Conservation (phyloP, 1,140 invertebrate species). For the Saccostrea cuccullata region DNA sequence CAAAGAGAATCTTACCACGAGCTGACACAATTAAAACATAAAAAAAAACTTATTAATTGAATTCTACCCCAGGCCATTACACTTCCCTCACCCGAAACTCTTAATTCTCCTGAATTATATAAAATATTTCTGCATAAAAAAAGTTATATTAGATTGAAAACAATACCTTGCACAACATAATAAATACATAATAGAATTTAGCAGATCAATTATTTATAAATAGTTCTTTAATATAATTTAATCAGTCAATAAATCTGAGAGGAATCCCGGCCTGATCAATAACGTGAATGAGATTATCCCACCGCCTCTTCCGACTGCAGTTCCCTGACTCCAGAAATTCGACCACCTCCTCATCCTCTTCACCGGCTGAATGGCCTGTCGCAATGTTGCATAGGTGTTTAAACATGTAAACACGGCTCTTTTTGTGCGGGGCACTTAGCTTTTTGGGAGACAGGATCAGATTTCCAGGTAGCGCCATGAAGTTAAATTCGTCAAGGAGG, state of each 20-base stretch:
- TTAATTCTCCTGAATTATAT: slow-evolving; percentile 36
- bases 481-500: not conserved
- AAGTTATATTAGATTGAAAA: not conserved
- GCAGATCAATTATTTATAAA: not conserved
- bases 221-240: not conserved
- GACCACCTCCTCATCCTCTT: not conserved
- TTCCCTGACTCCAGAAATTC: not conserved
- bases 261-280: not conserved
- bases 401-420: not conserved
- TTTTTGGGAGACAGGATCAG: not conserved
- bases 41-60: no score
- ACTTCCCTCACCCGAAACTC: slow-evolving; percentile 29
- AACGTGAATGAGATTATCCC: not conserved
- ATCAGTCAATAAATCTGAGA: not conserved
- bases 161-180: no score
- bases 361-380: not conserved
- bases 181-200: not conserved
- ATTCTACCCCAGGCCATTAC: no score
- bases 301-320: not conserved
- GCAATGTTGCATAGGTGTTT: not conserved
- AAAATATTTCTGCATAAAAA: not conserved
- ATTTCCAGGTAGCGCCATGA: not conserved
- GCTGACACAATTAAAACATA: no score
- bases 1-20: no score
- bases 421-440: not conserved